Evolutionary conservation across 1,140 invertebrate species (phyloP), one percentile per base, ranked within the genome.

Genomic region (Meloidogyne floridensis): DNA sequence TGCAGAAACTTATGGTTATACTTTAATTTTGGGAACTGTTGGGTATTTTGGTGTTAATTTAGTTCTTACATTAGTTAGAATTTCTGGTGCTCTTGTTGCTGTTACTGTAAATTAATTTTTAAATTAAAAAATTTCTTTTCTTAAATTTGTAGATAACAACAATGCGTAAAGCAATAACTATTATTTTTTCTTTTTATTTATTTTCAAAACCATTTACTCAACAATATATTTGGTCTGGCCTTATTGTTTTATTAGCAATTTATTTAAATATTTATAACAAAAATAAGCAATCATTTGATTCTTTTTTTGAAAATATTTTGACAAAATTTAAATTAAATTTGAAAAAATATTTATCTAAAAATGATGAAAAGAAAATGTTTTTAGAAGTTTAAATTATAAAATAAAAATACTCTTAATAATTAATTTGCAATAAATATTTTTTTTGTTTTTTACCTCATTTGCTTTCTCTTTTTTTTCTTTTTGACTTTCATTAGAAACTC

Each of bases 161-260:
- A 69, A 92, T 91, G 86, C 91, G 96, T 72, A 97, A 98, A 92
- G 95, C 95, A 42, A 92, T 97, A 0, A 95, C 96, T 0, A 97
- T 98, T 75, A 91, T 95, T 59, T 92, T 97, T 81, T 97, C 96
- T 2, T 98, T 98, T 91, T 82, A 97, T 65, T 93, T 97, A 84
- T 98, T 98, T 89, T 93, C 93, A 89, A 98, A 98, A 90, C 96
- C 96, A 7, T 98, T 98, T 88, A 95, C 95, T 11, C 92, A 94
- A 81, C 94, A 95, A 94, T 96, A 93, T 94, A 87, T 96, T 4
- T 97, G 95, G 94, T 95, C 95, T 0, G 95, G 95, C 13, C 87
- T 94, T 72, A 91, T 97, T 9, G 94, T 98, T 2, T 91, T 96
- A 3, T 83, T 95, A 10, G 95, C 95, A 11, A 96, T 97, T 88